Conservation (phyloP, 2,113 vertebrate species). For the Plotosus lineatus region DNA sequence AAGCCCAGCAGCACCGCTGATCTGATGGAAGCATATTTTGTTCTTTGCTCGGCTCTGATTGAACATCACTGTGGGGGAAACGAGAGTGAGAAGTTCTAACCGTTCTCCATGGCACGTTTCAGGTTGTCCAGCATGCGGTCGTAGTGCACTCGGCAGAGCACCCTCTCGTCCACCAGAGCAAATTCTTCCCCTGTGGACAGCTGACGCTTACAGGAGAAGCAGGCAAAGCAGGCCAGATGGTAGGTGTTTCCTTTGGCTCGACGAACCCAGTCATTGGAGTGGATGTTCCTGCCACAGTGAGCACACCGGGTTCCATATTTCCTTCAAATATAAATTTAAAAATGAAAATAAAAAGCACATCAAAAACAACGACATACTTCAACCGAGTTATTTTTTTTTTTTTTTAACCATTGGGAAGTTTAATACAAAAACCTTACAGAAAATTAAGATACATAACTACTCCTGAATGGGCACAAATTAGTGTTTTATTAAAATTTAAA, state of each 20-base stretch:
- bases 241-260: constrained; percentile 94
- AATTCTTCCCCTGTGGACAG: constrained; percentile 98
- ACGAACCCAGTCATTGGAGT: constrained; percentile 96
- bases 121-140: constrained; percentile 98
- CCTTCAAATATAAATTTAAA: constrained; percentile 66
- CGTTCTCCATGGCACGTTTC: constrained; percentile 93
- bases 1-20: too few relatives aligned
- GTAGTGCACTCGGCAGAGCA: constrained; percentile 93
- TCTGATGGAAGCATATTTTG: too few relatives aligned
- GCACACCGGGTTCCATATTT: constrained; percentile 94
- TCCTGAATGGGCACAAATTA: too few relatives aligned
- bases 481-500: too few relatives aligned
- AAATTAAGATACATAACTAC: too few relatives aligned
- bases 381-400: too few relatives aligned
- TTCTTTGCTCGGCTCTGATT: background rate
- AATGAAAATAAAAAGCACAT: constrained; percentile 43
- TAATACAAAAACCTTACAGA: too few relatives aligned
- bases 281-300: constrained; percentile 92
- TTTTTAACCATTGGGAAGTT: too few relatives aligned
- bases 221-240: constrained; percentile 95
- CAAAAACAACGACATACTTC: background rate
- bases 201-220: constrained; percentile 97
- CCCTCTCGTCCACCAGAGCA: constrained; percentile 93
- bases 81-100: constrained; percentile 66
- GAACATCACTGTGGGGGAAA: background rate